Base-by-base conservation (phyloP, 1,140 invertebrate species). In the Samia ricini region DNA sequence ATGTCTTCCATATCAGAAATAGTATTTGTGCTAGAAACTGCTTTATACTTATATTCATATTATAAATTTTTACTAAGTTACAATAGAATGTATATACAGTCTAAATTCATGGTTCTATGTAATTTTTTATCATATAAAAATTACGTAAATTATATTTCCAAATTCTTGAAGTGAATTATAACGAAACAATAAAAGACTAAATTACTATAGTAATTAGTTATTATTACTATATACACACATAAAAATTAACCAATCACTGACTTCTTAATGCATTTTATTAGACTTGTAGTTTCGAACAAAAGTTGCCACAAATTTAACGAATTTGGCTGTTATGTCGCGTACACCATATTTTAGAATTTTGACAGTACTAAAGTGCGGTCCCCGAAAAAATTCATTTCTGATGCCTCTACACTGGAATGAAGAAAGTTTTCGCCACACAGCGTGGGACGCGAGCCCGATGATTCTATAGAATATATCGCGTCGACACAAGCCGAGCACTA, bases 1-100 rank as follows among this genome's bases (percentile, higher is more conserved):
- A 85, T 49, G 87, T 90, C 87, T 90, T 90, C 87, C 87, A 90
- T 88, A 88, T 89, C 86, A 81, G 88, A 85, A 89, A 89, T 87
- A 88, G 83, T 76, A 76, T 71, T 81, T 83, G 85, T 80, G 77
- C 85, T 87, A 89, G 86, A 59, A 18, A 49, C 24, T 56, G 55
- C 48, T 59, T 59, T 59, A 59, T 18, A 59, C 10, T 15, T 49
- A 49, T 18, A 56, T 57, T 7, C 15, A 33, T 33, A 21, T 26
- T 36, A 78, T 42, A 42, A 15, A 42, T 42, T 42, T 42, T 42
- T 42, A 42, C n/a, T 42, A 42, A 7, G 33, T 42, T 42, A 42
- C 33, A 42, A 42, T 42, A 42, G 33, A 42, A 15, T 42, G 26
- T 26, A 26, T 26, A 26, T 4, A 42, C 10, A 42, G 33, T 42